Base-by-base conservation (phyloP, 2,797 vertebrate species). In the Xiphophorus birchmanni region DNA sequence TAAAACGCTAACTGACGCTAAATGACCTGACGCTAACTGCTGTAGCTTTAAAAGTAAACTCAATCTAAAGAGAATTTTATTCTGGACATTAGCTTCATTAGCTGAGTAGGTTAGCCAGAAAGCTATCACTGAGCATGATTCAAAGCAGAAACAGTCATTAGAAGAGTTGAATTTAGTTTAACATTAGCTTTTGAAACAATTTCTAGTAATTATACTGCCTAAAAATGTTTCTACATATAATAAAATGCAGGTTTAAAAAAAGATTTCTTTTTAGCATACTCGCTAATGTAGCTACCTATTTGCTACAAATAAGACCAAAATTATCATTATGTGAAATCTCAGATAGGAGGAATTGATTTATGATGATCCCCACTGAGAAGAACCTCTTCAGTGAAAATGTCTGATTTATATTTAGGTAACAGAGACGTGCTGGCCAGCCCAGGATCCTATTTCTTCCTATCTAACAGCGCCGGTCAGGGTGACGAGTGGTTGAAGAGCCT, bases 401-500 rank as follows among this genome's bases (percentile, higher is more conserved):
- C 17, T 21, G 29, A 47, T 26, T n/a, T 42, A 9, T 76, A 0
- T 83, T 26, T 26, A 95, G 95, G 96, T 42, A 96, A 96, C 92
- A 94, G 95, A 88, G 95, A 96, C 23, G 95, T 96, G 75, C 71
- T 96, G 90, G 95, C 95, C 89, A 96, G 95, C 82, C 95, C 96
- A 4, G 95, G 95, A 17, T 96, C 96, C 21, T 96, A 96, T 78
- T 96, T 96, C 93, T 96, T 96, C 90, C 88, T 96, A 73, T 96
- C 95, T 11, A 96, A 96, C 93, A 96, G 95, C 52, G 94, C 95
- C 15, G 95, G 95, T 88, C 95, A 96, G 84, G 95, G 95, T 0
- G 96, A 96, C 21, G 95, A 96, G 89, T 96, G 96, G 96, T 87
- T 96, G 78, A 95, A 96, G 89, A 96, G 94, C 78, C 94, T 96